phyloP scores from a whole-genome alignment of 2,113 vertebrate genomes.

The Panthera uncia region DNA sequence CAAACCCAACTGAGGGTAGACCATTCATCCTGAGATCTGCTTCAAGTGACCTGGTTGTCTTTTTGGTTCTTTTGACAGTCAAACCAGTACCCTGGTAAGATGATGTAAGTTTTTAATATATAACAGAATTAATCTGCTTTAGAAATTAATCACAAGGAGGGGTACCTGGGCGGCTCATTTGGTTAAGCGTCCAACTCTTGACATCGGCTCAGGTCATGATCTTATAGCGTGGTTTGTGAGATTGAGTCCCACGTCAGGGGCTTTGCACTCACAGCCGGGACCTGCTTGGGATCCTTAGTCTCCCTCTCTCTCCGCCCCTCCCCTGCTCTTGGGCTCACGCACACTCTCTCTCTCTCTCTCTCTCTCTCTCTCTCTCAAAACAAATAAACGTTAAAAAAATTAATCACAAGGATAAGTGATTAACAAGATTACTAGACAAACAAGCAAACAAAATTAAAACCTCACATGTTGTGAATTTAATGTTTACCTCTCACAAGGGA shows the following conservation, averaged over 20 bases:
- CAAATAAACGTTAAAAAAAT: background rate
- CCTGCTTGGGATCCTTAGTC: too few species aligned
- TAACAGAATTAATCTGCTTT: background rate
- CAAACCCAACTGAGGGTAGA: background rate
- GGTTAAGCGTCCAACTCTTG: too few species aligned
- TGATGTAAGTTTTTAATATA: background rate
- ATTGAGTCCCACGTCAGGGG: too few species aligned
- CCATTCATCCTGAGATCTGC: background rate
- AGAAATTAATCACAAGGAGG: background rate
- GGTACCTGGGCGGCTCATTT: too few species aligned
- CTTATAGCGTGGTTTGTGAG: too few species aligned
- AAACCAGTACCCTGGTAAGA: background rate
- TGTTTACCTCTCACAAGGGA: background rate
- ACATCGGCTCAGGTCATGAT: too few species aligned
- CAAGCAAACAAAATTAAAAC: background rate
- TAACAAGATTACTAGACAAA: background rate
- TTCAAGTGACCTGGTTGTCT: background rate
- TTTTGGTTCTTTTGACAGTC: background rate
- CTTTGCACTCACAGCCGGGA: too few species aligned
- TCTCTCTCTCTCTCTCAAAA: too few species aligned
- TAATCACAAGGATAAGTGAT: background rate
- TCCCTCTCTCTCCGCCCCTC: too few species aligned
- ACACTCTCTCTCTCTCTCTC: too few species aligned
- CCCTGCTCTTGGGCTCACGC: too few species aligned
- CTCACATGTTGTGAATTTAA: background rate